phyloP scores from a whole-genome alignment of 2,888 invertebrate species.

The Drosophila limbata region DNA sequence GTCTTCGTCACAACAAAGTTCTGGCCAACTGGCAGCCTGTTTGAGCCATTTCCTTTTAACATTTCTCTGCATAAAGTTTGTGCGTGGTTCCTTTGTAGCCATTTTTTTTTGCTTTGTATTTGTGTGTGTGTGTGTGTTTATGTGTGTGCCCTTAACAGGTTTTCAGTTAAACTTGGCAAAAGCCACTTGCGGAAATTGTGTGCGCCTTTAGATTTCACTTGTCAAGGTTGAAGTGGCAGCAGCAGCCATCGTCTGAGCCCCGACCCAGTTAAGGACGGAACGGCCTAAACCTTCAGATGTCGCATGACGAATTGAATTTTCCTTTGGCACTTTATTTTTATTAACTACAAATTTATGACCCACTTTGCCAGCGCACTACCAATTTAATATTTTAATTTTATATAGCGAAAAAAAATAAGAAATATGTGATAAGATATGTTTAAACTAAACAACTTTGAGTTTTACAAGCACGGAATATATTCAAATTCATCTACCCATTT shows the following conservation, averaged over 20 bases:
- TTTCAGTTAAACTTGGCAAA: slow-evolving; percentile 77
- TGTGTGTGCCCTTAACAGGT: slow-evolving; percentile 64
- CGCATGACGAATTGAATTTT: slow-evolving; percentile 47
- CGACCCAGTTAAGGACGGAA: slow-evolving; percentile 50
- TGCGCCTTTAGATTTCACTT: slow-evolving; percentile 75
- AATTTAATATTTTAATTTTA: slow-evolving; percentile 1
- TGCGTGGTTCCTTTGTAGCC: slow-evolving; percentile 65
- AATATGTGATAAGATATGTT: too few relatives aligned
- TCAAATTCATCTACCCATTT: too few relatives aligned
- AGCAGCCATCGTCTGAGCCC: slow-evolving; percentile 24
- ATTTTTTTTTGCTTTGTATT: slow-evolving; percentile 9
- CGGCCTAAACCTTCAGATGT: slow-evolving; percentile 38
- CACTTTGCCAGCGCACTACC: slow-evolving; percentile 14
- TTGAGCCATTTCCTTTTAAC: slow-evolving; percentile 54
- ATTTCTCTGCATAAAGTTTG: slow-evolving; percentile 63
- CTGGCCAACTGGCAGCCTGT: slow-evolving; percentile 52
- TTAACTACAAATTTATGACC: slow-evolving; percentile 26
- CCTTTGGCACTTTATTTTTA: slow-evolving; percentile 15
- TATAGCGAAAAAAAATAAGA: too few relatives aligned
- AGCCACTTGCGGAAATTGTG: slow-evolving; percentile 80
- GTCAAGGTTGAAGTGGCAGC: slow-evolving; percentile 68
- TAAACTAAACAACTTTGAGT: too few relatives aligned
- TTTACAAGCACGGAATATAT: too few relatives aligned
- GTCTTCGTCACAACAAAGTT: slow-evolving; percentile 8
- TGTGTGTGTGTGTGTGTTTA: slow-evolving; percentile 9